Evolutionary conservation across 37 sponge, comb jelly and placozoan species (phyloP).

Genomic region (Crambe crambe): DNA sequence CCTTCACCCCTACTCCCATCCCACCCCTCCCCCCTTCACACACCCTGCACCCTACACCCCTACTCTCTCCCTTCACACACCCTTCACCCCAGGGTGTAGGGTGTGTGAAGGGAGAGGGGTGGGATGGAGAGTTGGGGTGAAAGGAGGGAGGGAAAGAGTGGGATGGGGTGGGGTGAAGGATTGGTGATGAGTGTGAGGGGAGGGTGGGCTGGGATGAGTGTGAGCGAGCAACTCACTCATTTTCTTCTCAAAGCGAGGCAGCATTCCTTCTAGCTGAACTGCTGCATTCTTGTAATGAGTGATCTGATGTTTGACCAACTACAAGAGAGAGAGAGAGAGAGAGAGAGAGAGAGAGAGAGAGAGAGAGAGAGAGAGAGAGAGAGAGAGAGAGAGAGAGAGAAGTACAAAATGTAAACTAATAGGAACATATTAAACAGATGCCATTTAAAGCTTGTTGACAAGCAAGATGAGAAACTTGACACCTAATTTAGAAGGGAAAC

Average conservation of each 20-base stretch:
- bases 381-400: neutral
- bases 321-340: neutral
- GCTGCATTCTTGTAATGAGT: conserved; percentile 41
- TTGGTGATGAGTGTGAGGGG: no score
- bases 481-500: no score
- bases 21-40: neutral
- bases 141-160: neutral
- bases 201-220: no score
- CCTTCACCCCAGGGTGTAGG: no score
- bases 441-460: no score
- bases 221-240: conserved; percentile 57
- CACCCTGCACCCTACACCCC: neutral
- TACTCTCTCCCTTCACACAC: neutral
- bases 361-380: neutral
- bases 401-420: neutral
- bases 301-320: conserved; percentile 64
- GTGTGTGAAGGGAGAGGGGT: no score
- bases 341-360: neutral
- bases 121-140: neutral
- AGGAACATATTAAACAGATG: neutral
- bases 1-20: neutral
- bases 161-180: neutral
- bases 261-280: conserved; percentile 44
- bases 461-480: no score
- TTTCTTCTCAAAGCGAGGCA: conserved; percentile 56